phyloP scores from a whole-genome alignment of 2,888 invertebrate species.

The Protula sp. region DNA sequence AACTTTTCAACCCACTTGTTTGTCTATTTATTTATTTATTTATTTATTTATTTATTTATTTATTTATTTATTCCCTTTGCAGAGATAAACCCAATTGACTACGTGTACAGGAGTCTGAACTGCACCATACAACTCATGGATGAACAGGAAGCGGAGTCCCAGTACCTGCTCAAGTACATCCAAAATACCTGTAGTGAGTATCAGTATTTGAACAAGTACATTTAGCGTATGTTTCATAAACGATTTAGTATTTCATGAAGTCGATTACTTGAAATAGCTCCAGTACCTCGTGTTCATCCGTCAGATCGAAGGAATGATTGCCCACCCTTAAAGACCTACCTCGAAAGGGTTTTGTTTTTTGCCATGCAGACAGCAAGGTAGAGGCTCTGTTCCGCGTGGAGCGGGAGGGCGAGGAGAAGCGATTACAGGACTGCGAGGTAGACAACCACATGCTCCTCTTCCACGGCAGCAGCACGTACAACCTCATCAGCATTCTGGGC shows the following conservation, averaged over 20 bases:
- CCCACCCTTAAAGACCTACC: too few species aligned
- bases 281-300: too few species aligned
- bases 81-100: conserved; percentile 56
- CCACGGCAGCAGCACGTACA: conserved; percentile 57
- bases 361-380: conserved; percentile 22
- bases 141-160: conserved; percentile 52
- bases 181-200: conserved; percentile 26
- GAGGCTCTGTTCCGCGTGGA: conserved; percentile 44
- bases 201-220: too few species aligned
- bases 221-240: too few species aligned
- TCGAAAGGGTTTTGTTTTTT: too few species aligned
- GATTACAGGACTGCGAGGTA: conserved; percentile 27
- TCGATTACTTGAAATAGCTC: too few species aligned
- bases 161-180: conserved; percentile 57
- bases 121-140: conserved; percentile 50
- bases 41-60: too few species aligned
- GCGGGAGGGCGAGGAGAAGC: conserved; percentile 37
- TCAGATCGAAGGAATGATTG: too few species aligned
- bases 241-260: too few species aligned
- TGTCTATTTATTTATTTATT: too few species aligned
- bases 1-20: too few species aligned
- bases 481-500: conserved; percentile 56
- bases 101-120: conserved; percentile 54
- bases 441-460: conserved; percentile 52
- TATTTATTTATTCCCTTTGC: too few species aligned